Evolutionary conservation across 2,113 vertebrate species (phyloP).

Genomic region (Sapajus apella): DNA sequence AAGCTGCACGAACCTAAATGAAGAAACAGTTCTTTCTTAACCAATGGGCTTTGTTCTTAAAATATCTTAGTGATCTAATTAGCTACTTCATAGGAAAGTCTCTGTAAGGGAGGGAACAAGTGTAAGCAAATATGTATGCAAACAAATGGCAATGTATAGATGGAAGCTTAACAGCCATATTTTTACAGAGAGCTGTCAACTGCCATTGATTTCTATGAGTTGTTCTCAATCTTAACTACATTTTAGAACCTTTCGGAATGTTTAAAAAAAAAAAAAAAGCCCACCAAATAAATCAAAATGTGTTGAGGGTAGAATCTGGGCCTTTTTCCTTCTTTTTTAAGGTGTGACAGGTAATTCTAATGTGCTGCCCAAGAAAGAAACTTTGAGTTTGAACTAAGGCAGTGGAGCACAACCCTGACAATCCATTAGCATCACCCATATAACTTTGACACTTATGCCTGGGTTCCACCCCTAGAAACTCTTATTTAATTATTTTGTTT

Average conservation of each 20-base stretch:
- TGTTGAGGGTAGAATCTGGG: background rate
- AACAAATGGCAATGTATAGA: background rate
- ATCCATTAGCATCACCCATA: background rate
- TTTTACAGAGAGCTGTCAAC: background rate
- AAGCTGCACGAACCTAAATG: constrained; percentile 82
- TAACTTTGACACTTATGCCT: background rate
- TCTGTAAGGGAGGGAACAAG: background rate
- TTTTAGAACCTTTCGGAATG: background rate
- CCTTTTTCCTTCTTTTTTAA: background rate
- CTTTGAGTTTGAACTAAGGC: background rate
- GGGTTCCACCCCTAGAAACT: background rate
- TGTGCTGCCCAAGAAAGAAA: background rate
- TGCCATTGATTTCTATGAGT: background rate
- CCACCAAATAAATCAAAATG: background rate
- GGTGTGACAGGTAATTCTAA: background rate
- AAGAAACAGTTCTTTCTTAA: constrained; percentile 1
- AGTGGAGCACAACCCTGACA: background rate
- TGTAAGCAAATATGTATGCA: background rate
- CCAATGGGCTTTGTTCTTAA: background rate
- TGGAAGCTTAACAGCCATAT: background rate
- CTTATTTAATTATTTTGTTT: background rate
- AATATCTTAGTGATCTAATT: background rate
- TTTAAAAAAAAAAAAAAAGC: background rate
- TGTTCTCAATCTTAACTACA: background rate
- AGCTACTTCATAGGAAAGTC: background rate